Percentiles rank a stretch among this genome's conserved stretches.
Conservation (phyloP, 1,140 invertebrate species). For the Drusus annulatus region DNA sequence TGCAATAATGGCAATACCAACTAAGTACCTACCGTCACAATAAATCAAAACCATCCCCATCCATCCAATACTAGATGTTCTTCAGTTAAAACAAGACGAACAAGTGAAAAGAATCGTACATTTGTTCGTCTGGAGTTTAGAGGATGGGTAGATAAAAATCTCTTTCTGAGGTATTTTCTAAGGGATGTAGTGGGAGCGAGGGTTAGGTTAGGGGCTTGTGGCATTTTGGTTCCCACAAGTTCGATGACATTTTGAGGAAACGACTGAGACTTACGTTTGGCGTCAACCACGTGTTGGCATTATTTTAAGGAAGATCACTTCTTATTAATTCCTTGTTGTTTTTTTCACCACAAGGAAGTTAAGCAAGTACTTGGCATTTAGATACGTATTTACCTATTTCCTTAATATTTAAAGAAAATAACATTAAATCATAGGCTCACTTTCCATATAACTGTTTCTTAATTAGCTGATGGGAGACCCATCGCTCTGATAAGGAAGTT, state of each 20-base stretch:
- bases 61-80: background rate
- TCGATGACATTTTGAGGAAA: conserved; percentile 36
- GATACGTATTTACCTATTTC: too few species aligned
- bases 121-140: background rate
- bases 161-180: background rate
- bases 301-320: too few species aligned
- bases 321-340: too few species aligned
- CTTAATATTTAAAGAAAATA: too few species aligned
- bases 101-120: background rate
- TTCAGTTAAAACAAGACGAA: background rate
- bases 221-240: conserved; percentile 20
- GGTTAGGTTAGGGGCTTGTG: background rate
- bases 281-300: conserved; percentile 4
- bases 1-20: conserved; percentile 8
- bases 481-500: too few species aligned
- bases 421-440: too few species aligned
- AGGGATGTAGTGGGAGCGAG: background rate
- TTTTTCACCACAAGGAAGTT: too few species aligned
- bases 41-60: conserved; percentile 8
- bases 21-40: conserved; percentile 17
- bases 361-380: too few species aligned
- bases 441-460: too few species aligned
- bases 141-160: background rate
- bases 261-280: conserved; percentile 33
- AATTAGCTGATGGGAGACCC: too few species aligned